Base-by-base conservation (phyloP, 2,888 invertebrate genomes). In the Standfussiana lucernea region DNA sequence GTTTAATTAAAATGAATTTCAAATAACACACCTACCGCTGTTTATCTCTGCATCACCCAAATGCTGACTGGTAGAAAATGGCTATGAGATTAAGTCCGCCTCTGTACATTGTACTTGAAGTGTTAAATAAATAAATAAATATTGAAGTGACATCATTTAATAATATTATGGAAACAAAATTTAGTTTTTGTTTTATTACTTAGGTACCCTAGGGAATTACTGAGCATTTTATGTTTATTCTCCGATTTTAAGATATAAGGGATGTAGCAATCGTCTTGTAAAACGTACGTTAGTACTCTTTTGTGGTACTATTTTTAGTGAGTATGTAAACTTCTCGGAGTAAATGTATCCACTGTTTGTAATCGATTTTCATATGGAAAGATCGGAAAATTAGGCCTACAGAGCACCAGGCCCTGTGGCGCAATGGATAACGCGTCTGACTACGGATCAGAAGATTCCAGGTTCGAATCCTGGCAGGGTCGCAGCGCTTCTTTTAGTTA, bases 371-470 rank as follows among this genome's bases (percentile, higher is more conserved):
- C 7, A 47, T 0, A 61, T n/a, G 6, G 0, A 28, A 40, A 8
- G 6, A 6, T n/a, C 24, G 5, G 6, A 5, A 61, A 72, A 40
- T 85, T 70, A 0, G 1, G 0, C 2, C 0, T 0, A 0, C 0
- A 0, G n/a, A 0, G 0, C 21, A 50, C 7, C 4, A 0, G 97
- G 97, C 97, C 97, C 96, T 97, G 97, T 97, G 97, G 97, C 97
- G 97, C 97, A 97, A 97, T 93, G 97, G 97, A 97, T 97, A 97
- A 97, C 97, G 97, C 97, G 97, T 97, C 97, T 97, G 97, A 97
- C 97, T 97, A 97, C 97, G 97, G 97, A 97, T 97, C 97, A 97
- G 97, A 97, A 97, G 97, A 97, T 97, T 97, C 97, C 97, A 97
- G 97, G 97, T 97, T 97, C 97, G 97, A 97, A 97, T 97, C 97